These are phyloP conservation scores for Ophiothrix spiculata DNA, from an alignment of 35 echinoderm and acorn worm species.

Conservation along the genomic window DNA sequence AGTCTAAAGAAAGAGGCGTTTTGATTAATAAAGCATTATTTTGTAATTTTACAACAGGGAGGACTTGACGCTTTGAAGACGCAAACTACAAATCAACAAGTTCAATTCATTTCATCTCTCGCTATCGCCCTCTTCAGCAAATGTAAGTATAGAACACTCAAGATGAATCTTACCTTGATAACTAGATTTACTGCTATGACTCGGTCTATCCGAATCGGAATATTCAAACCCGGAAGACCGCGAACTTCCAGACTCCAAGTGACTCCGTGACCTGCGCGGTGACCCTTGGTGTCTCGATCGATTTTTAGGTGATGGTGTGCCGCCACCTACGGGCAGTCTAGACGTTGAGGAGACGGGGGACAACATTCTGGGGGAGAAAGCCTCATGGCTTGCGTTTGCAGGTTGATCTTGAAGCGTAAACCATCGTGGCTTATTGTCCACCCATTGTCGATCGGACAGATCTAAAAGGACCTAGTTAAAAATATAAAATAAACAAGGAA, in stretches of 20 bases:
- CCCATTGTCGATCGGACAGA: slow-evolving; percentile 62
- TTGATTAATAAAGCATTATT: too few relatives aligned
- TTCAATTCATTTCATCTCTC: too few relatives aligned
- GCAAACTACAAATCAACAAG: too few relatives aligned
- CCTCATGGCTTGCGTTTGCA: slow-evolving; percentile 20
- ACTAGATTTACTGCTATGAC: slow-evolving; percentile 45
- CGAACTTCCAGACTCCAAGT: slow-evolving; percentile 54
- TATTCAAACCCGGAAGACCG: slow-evolving; percentile 60
- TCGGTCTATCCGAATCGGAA: slow-evolving; percentile 48
- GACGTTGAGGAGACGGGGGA: slow-evolving; percentile 20
- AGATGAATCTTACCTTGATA: slow-evolving; percentile 44
- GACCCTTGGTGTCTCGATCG: slow-evolving; percentile 32
- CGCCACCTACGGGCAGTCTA: not conserved
- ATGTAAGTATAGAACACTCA: too few relatives aligned
- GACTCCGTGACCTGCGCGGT: slow-evolving; percentile 25
- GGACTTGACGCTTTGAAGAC: too few relatives aligned
- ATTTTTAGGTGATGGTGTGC: slow-evolving; percentile 4
- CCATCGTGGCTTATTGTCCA: slow-evolving; percentile 89
- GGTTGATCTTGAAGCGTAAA: slow-evolving; percentile 62
- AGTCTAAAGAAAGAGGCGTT: too few relatives aligned
- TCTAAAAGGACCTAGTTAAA: slow-evolving; percentile 78
- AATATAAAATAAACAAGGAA: too few relatives aligned
- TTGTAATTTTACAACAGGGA: too few relatives aligned
- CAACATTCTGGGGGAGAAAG: slow-evolving; percentile 18
- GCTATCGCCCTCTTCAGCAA: too few relatives aligned